Base-by-base conservation (phyloP, 2,113 vertebrate genomes). In the Hydrolagus affinis region DNA sequence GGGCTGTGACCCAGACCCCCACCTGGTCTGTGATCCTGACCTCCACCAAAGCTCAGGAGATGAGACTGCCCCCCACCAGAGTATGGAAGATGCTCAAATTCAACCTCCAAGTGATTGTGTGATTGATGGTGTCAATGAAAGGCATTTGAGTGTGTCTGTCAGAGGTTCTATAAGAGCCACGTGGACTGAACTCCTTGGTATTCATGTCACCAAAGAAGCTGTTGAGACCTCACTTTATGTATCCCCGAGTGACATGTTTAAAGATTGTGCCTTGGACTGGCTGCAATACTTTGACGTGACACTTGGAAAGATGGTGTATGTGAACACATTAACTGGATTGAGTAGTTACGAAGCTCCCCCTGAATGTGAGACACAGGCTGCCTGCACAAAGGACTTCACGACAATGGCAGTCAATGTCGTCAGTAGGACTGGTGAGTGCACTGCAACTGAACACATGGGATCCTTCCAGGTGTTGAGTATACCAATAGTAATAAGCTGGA, bases 261-360 rank as follows among this genome's bases (percentile, higher is more conserved):
- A 88, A 85, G 86, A 88, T 44, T 44, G 23, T 0, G 69, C 86
- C 83, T 90, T 88, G 66, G 88, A 94, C 85, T 98, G 97, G 97
- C 86, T 96, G 66, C 92, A 93, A 85, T 94, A 94, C 89, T 98
- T 96, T 75, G 95, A 98, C 77, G 71, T 88, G 44, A 90, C 89
- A 0, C 88, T 91, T 28, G 97, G 96, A 85, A 97, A 87, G 90
- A 94, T 87, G 0, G 92, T 96, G 76, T 98, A 96, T 56, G 88
- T 99, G 88, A 99, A 99, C 90, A 95, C 85, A 89, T 86, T 90
- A 70, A 98, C 97, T 0, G 97, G 97, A 32, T 93, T 98, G 57
- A 99, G 98, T 91, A 94, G 91, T 73, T 99, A 97, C 0, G 25
- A 87, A 17, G 89, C 91, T 70, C 95, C 95, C 4, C 68, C 90